These are phyloP conservation scores for Anoplolepis gracilipes DNA, from an alignment of 1,140 invertebrate species.

Conservation along the genomic window DNA sequence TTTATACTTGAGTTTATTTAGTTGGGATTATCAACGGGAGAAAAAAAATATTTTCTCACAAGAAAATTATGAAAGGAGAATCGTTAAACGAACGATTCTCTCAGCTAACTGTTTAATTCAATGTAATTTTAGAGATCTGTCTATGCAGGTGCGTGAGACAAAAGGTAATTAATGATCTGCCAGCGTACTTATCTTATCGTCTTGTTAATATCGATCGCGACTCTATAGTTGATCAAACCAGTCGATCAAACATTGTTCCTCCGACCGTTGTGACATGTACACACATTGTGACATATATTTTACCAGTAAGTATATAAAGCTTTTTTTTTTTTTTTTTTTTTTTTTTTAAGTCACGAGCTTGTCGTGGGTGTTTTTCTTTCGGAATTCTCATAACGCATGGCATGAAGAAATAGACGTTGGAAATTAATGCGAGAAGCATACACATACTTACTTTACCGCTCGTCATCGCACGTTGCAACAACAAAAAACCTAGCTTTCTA, in stretches of 20 bases:
- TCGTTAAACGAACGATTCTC: not conserved
- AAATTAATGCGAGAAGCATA: constrained; percentile 9
- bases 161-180: not conserved
- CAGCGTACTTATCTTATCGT: constrained; percentile 36
- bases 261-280: not conserved
- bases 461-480: constrained; percentile 19
- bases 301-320: too few relatives aligned
- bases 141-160: not conserved
- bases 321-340: too few relatives aligned
- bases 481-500: constrained; percentile 44
- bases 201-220: constrained; percentile 4
- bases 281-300: not conserved
- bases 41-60: too few relatives aligned
- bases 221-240: constrained; percentile 19
- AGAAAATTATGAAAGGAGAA: not conserved
- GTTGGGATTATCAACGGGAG: not conserved
- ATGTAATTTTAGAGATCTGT: not conserved
- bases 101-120: not conserved
- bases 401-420: not conserved
- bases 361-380: not conserved
- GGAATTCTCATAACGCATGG: not conserved
- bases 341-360: not conserved
- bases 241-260: constrained; percentile 1
- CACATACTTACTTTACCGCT: not conserved
- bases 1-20: not conserved